Conservation (phyloP, 2,113 vertebrate genomes). For the Galeopterus variegatus region DNA sequence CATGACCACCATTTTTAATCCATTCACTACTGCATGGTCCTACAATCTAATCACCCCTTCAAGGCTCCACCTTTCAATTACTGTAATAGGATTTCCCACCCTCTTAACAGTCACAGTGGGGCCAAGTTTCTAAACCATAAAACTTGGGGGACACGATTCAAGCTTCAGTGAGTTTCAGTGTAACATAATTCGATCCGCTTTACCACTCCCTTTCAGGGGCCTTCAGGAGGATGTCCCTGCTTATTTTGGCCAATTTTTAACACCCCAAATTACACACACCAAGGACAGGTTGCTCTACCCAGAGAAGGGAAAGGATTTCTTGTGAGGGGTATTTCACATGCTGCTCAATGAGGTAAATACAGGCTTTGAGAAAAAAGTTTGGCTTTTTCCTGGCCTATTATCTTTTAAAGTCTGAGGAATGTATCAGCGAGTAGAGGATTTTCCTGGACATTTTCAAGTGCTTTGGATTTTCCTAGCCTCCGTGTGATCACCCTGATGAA, state of each 20-base stretch:
- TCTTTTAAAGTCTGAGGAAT: background rate
- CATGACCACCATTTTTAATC: no score
- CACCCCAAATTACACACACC: background rate
- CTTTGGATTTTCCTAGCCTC: background rate
- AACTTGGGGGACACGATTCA: no score
- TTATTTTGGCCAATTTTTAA: background rate
- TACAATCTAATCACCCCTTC: no score
- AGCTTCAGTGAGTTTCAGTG: no score
- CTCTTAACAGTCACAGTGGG: no score
- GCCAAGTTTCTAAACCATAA: no score
- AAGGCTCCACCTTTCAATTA: no score
- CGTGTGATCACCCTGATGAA: background rate
- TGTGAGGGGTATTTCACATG: accelerated
- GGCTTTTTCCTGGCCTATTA: background rate
- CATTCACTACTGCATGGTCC: no score
- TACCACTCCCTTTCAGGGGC: background rate
- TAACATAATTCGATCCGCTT: no score
- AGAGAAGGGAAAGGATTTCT: background rate
- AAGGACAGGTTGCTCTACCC: background rate
- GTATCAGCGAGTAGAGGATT: background rate
- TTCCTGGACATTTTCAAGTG: background rate
- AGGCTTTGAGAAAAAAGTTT: background rate
- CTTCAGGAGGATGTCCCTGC: background rate
- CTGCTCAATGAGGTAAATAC: background rate
- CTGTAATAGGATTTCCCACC: no score